Conservation (phyloP, 2,113 vertebrate species). For the Coregonus clupeaformis region DNA sequence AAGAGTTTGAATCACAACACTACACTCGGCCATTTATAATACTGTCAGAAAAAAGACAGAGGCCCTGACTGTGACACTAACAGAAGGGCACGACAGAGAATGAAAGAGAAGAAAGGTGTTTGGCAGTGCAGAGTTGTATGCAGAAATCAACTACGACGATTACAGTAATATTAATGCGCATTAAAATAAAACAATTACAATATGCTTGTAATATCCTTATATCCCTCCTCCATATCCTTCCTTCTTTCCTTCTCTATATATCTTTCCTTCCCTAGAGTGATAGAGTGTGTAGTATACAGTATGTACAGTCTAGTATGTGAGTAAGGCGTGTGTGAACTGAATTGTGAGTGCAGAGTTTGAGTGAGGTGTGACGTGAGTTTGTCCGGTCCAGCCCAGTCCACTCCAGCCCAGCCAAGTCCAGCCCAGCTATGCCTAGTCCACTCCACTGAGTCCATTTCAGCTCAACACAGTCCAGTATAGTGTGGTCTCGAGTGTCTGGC, state of each 20-base stretch:
- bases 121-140: slow-evolving; percentile 65
- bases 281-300: slow-evolving; percentile 8
- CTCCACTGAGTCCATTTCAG: no score
- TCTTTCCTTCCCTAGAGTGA: not conserved
- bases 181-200: slow-evolving; percentile 64
- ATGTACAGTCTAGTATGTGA: slow-evolving; percentile 63
- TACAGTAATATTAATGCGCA: slow-evolving; percentile 49
- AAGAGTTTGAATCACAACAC: slow-evolving; percentile 70
- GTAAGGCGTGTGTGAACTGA: slow-evolving; percentile 52
- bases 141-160: slow-evolving; percentile 53
- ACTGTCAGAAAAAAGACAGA: slow-evolving; percentile 61
- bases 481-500: not conserved
- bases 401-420: slow-evolving; percentile 59
- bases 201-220: slow-evolving; percentile 53
- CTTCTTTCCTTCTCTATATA: not conserved
- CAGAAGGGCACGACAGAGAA: slow-evolving; percentile 62
- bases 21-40: slow-evolving; percentile 71
- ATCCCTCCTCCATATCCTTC: not conserved
- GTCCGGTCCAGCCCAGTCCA: slow-evolving; percentile 32
- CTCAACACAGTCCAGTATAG: slow-evolving; percentile 16
- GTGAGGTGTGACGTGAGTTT: not conserved
- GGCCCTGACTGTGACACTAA: slow-evolving; percentile 56
- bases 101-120: slow-evolving; percentile 48
- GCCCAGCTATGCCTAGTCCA: no score
- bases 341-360: slow-evolving; percentile 46